Evolutionary conservation across 2,797 vertebrate species (phyloP).

Genomic region (Hypotaenidia philippensis): DNA sequence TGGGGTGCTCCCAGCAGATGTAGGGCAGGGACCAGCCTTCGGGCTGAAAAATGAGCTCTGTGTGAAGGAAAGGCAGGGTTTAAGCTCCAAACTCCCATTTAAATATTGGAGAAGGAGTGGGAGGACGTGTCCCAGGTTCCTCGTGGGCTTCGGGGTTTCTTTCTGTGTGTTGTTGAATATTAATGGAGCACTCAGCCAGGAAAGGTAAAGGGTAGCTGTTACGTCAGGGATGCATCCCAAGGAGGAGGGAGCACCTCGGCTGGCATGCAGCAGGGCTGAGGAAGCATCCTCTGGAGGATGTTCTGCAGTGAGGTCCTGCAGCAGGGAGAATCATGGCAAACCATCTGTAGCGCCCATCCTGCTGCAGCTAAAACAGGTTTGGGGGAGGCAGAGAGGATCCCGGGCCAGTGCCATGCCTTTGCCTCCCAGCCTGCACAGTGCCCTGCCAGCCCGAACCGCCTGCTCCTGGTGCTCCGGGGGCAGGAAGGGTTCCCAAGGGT

Average conservation of each 20-base stretch:
- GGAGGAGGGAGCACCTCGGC: neutral
- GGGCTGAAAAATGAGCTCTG: fast-evolving
- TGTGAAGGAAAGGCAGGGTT: fast-evolving
- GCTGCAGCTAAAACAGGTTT: fast-evolving
- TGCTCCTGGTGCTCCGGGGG: fast-evolving
- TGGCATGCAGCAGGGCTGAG: fast-evolving
- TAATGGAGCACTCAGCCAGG: neutral
- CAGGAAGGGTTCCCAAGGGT: neutral
- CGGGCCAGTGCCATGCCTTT: neutral
- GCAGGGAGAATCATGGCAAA: neutral
- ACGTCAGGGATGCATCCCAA: neutral
- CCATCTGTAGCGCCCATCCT: fast-evolving
- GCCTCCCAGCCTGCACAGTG: fast-evolving
- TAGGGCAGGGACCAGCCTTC: neutral
- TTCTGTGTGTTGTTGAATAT: fast-evolving
- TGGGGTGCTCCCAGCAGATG: neutral
- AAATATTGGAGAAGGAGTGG: fast-evolving
- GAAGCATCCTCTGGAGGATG: neutral
- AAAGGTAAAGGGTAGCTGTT: neutral
- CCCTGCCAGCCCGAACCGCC: fast-evolving
- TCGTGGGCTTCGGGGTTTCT: neutral
- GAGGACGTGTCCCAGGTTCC: neutral
- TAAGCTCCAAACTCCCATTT: fast-evolving
- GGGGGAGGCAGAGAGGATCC: neutral
- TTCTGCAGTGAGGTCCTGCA: neutral